Evolutionary conservation across 37 sponge, comb jelly and placozoan species (phyloP).

Genomic region (Cladorhizidae sp.): DNA sequence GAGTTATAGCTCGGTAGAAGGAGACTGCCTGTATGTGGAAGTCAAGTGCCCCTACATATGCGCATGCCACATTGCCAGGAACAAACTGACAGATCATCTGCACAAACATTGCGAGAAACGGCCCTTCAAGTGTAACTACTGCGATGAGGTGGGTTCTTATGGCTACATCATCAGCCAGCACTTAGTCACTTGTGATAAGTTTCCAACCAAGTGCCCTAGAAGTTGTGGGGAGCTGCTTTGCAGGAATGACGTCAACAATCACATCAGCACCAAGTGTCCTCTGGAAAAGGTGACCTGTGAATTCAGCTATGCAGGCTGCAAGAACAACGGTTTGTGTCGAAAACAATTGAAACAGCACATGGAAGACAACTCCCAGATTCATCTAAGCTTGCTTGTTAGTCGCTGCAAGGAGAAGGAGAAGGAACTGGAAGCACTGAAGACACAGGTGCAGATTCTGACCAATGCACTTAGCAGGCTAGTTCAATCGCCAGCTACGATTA

Average conservation of each 20-base stretch:
- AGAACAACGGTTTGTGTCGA: neutral
- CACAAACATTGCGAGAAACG: constrained; percentile 20
- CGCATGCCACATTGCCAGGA: neutral
- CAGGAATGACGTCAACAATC: constrained; percentile 8
- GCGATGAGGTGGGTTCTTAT: constrained; percentile 20
- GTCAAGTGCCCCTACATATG: constrained; percentile 28
- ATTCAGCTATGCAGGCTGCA: constrained; percentile 38
- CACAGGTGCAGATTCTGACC: neutral
- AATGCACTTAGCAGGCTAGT: neutral
- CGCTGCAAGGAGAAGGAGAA: neutral
- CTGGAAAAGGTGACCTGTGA: constrained; percentile 6
- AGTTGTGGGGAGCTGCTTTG: neutral
- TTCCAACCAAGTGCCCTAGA: constrained; percentile 26
- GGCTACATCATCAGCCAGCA: constrained; percentile 1
- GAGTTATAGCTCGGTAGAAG: neutral
- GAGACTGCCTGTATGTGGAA: constrained; percentile 29
- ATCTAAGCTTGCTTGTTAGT: neutral
- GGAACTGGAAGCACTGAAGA: constrained; percentile 5
- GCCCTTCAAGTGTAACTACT: constrained; percentile 29
- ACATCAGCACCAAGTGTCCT: constrained; percentile 7
- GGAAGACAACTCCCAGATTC: neutral
- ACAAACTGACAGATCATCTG: neutral
- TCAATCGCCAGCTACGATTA: neutral
- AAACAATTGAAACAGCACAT: constrained; percentile 28
- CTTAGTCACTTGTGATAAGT: constrained; percentile 10